A percentile compares a stretch with the other conserved stretches of the same genome.
Conservation (phyloP, 2,113 vertebrate species). For the Callionymus lyra region DNA sequence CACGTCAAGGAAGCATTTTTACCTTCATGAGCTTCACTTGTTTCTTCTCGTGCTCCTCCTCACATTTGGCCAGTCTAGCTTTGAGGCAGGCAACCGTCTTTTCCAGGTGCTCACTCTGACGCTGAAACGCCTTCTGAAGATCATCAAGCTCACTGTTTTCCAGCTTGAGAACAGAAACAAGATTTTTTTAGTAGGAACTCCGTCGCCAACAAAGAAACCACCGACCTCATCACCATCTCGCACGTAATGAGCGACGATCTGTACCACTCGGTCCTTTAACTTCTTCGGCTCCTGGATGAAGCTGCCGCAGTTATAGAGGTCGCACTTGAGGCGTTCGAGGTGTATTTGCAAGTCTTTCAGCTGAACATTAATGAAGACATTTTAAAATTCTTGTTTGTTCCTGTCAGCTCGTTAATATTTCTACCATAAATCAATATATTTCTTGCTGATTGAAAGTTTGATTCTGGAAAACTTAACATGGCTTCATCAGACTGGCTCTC, state of each 20-base stretch:
- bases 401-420: too few species aligned
- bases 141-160: slow-evolving; percentile 64
- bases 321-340: slow-evolving; percentile 74
- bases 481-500: too few species aligned
- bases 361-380: slow-evolving; percentile 48
- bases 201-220: background rate
- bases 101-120: slow-evolving; percentile 75
- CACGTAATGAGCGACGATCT: slow-evolving; percentile 71
- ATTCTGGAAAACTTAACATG: too few species aligned
- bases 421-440: too few species aligned
- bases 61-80: slow-evolving; percentile 68
- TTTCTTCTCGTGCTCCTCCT: slow-evolving; percentile 66
- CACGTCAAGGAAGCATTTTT: background rate
- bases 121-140: slow-evolving; percentile 62
- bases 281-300: slow-evolving; percentile 78
- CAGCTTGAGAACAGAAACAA: slow-evolving; percentile 54
- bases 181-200: background rate
- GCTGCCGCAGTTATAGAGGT: slow-evolving; percentile 75
- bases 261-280: slow-evolving; percentile 71
- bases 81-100: slow-evolving; percentile 72
- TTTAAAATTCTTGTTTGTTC: too few species aligned
- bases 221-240: slow-evolving; percentile 71
- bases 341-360: slow-evolving; percentile 67
- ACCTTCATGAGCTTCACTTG: slow-evolving; percentile 81
- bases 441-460: too few species aligned